Base-by-base conservation (phyloP, 2,113 vertebrate genomes). In the Solea solea region DNA sequence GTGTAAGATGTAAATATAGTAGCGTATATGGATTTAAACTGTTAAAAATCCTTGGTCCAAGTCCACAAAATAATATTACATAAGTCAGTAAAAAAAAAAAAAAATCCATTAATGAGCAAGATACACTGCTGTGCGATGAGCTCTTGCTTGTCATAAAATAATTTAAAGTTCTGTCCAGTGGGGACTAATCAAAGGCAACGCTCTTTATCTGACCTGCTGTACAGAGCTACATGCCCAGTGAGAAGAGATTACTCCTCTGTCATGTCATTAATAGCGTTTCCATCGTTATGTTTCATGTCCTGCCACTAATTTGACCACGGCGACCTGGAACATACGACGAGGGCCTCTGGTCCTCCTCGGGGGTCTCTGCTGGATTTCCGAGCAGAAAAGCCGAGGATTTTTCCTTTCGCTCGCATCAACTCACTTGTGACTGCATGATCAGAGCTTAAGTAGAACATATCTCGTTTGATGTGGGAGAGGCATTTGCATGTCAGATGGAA, bases 401-500 rank as follows among this genome's bases (percentile, higher is more conserved):
- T 50, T 34, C 34, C 61, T 34, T 21, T 16, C 5, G 34, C 40
- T 56, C 40, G 10, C 9, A 21, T 11, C 48, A 3, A 4, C 50
- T 64, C 41, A 42, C 69, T 68, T 48, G 50, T 53, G 52, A 34
- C 48, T 16, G 15, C 67, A 40, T 64, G 65, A 83, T 86, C 66
- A 72, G 70, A 25, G 48, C 42, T n/a, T 53, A 70, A 79, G 50
- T 67, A 46, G 67, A 75, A 67, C 58, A 71, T 21, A 57, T 73
- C 69, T 13, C 11, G 25, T 78, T 70, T 83, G 77, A 87, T 80
- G 76, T 71, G 8, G 48, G 63, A 62, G 75, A 86, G 49, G 55
- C 58, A 52, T 86, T 76, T 51, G 59, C 83, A 86, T 81, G 74
- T 68, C 78, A 82, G 61, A 76, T 71, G 56, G 84, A 86, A 90